phyloP scores from a whole-genome alignment of 2,888 invertebrate species.

The Congeria kusceri region DNA sequence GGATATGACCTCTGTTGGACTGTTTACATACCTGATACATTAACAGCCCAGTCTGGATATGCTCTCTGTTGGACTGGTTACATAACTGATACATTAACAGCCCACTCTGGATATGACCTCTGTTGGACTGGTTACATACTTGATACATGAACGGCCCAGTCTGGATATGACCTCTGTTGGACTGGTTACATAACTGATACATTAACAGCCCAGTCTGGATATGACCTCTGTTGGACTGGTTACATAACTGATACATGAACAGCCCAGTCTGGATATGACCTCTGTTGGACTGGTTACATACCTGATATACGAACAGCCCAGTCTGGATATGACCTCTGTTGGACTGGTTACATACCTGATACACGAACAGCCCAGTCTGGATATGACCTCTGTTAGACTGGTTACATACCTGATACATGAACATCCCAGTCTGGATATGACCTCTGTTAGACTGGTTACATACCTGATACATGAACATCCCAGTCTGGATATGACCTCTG shows the following conservation, averaged over 20 bases:
- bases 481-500: slow-evolving; percentile 94
- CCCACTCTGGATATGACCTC: slow-evolving; percentile 96
- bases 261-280: slow-evolving; percentile 95
- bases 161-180: slow-evolving; percentile 95
- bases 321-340: slow-evolving; percentile 94
- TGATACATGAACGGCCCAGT: slow-evolving; percentile 95
- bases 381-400: slow-evolving; percentile 95
- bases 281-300: slow-evolving; percentile 96
- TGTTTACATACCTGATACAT: slow-evolving; percentile 89
- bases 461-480: slow-evolving; percentile 96
- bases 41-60: slow-evolving; percentile 96
- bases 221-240: slow-evolving; percentile 95
- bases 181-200: slow-evolving; percentile 93
- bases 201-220: slow-evolving; percentile 96
- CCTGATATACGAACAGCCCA: slow-evolving; percentile 95
- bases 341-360: slow-evolving; percentile 94
- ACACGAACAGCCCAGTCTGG: slow-evolving; percentile 96
- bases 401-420: slow-evolving; percentile 95
- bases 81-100: slow-evolving; percentile 93
- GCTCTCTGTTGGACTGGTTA: slow-evolving; percentile 90
- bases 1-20: slow-evolving; percentile 94
- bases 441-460: slow-evolving; percentile 94
- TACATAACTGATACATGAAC: slow-evolving; percentile 93
- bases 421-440: slow-evolving; percentile 95
- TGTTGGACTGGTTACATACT: slow-evolving; percentile 87